Percentiles rank a stretch among this genome's conserved stretches.
Evolutionary conservation across 1,140 invertebrate species (phyloP).

Genomic region (Atta colombica): DNA sequence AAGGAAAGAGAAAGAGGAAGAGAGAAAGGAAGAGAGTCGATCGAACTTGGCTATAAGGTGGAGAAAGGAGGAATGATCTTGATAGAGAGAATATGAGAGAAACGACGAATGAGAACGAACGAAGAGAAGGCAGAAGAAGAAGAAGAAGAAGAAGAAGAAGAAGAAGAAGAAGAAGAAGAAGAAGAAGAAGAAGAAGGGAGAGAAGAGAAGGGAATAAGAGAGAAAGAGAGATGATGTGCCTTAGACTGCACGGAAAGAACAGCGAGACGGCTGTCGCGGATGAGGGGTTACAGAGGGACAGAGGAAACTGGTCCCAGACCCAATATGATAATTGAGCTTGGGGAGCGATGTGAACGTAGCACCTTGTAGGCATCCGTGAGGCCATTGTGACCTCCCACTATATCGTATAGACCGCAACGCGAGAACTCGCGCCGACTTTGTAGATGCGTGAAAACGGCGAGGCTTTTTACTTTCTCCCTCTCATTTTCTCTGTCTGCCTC

Average conservation of each 20-base stretch:
- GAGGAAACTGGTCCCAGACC: constrained; percentile 76
- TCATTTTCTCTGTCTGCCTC: neutral
- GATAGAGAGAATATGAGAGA: constrained; percentile 56
- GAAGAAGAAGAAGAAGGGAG: neutral
- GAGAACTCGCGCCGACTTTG: constrained; percentile 63
- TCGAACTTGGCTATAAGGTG: constrained; percentile 47
- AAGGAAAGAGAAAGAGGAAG: constrained; percentile 58
- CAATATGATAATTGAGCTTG: constrained; percentile 81
- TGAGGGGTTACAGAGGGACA: constrained; percentile 47
- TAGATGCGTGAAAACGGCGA: constrained; percentile 69
- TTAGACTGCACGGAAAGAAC: constrained; percentile 45
- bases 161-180: neutral
- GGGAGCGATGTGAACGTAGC: constrained; percentile 79
- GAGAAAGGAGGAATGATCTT: constrained; percentile 54
- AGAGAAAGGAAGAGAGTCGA: constrained; percentile 60
- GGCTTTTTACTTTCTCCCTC: constrained; percentile 58
- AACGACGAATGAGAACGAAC: constrained; percentile 61
- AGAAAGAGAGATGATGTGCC: constrained; percentile 5
- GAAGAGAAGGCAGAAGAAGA: constrained; percentile 19
- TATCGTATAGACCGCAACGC: constrained; percentile 58
- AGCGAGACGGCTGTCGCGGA: constrained; percentile 45
- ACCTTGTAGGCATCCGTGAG: constrained; percentile 75
- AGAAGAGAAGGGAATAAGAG: neutral
- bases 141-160: constrained; percentile 21
- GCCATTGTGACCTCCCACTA: constrained; percentile 70